Percentiles rank a stretch among this genome's conserved stretches.
Evolutionary conservation across 2,888 invertebrate genomes (phyloP).

Genomic region (Diplolepis rosae): DNA sequence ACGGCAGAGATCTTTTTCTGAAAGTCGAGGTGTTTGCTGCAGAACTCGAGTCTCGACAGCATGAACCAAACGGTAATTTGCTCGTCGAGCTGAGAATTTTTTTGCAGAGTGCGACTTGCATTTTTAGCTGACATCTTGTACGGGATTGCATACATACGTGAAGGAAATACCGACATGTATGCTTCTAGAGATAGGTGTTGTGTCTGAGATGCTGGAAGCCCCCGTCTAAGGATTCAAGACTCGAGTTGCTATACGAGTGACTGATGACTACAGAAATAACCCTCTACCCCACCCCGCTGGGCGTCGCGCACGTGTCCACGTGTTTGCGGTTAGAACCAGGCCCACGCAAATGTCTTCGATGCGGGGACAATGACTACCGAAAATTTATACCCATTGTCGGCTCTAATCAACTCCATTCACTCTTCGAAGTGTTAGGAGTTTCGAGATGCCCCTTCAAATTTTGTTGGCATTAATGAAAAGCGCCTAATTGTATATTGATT

Average conservation of each 20-base stretch:
- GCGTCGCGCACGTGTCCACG: conserved; percentile 58
- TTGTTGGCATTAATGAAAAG: too few species aligned
- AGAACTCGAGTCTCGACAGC: conserved; percentile 3
- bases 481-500: too few species aligned
- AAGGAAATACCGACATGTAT: not conserved
- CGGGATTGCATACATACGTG: conserved; percentile 24
- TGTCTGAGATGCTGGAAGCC: conserved; percentile 46
- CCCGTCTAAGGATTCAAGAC: conserved; percentile 43
- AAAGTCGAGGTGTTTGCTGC: conserved; percentile 16
- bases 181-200: conserved; percentile 42
- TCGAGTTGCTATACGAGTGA: conserved; percentile 61
- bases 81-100: not conserved
- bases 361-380: conserved; percentile 16
- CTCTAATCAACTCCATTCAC: not conserved
- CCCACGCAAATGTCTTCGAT: conserved; percentile 53
- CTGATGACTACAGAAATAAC: conserved; percentile 71
- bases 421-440: too few species aligned
- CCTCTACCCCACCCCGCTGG: conserved; percentile 55
- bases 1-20: not conserved
- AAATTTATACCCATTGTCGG: not conserved
- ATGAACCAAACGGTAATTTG: conserved; percentile 25
- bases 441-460: too few species aligned
- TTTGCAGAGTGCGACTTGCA: conserved; percentile 1
- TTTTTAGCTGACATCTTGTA: conserved; percentile 42
- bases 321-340: conserved; percentile 46